Evolutionary conservation across 2,797 vertebrate species (phyloP).

Genomic region (Leontopithecus rosalia): DNA sequence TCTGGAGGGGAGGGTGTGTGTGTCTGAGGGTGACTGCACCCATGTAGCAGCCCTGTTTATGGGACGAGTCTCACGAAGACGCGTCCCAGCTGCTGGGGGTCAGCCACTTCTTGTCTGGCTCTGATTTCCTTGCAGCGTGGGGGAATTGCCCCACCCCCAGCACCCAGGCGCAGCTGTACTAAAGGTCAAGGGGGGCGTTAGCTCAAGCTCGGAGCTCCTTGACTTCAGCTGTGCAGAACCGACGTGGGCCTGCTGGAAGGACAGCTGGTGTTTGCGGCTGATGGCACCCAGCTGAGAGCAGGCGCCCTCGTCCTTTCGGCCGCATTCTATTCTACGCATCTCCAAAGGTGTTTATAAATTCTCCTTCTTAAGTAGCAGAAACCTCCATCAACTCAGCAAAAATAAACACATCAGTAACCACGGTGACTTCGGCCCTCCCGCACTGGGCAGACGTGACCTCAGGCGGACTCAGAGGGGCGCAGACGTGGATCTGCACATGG

Average conservation of each 20-base stretch:
- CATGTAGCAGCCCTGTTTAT: not conserved
- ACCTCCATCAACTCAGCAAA: not conserved
- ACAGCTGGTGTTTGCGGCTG: not conserved
- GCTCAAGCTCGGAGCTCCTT: not conserved
- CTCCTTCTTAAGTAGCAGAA: not conserved
- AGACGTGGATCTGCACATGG: fast-evolving
- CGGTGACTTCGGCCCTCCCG: not conserved
- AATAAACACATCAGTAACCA: not conserved
- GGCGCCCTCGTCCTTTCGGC: not conserved
- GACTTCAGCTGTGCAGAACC: fast-evolving
- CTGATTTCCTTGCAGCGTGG: not conserved
- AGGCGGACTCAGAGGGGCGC: fast-evolving
- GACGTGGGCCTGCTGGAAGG: fast-evolving
- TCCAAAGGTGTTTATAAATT: not conserved
- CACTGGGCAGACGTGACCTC: not conserved
- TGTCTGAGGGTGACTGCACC: fast-evolving
- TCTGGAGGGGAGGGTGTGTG: fast-evolving
- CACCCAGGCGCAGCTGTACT: not conserved
- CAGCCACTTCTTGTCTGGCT: not conserved
- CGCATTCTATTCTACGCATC: fast-evolving
- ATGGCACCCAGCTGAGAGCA: not conserved
- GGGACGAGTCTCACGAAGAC: not conserved
- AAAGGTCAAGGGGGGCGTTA: not conserved
- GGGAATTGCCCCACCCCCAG: no score
- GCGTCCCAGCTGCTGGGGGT: not conserved